Evolutionary conservation across 2,113 vertebrate species (phyloP).

Genomic region (Leucosticte australis): DNA sequence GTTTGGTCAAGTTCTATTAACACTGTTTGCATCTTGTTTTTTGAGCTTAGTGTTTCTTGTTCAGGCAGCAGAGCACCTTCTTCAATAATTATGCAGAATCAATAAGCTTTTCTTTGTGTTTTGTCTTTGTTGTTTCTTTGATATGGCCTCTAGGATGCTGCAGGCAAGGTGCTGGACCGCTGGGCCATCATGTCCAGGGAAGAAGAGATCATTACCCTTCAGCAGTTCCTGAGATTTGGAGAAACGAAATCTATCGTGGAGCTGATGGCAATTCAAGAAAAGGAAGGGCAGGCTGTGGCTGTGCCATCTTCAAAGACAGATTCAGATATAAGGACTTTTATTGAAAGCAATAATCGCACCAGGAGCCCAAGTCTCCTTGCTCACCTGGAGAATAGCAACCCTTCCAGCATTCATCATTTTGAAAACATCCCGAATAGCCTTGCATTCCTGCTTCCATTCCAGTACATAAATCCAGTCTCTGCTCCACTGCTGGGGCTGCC

Average conservation of each 20-base stretch:
- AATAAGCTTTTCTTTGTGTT: constrained; percentile 88
- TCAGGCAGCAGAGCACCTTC: constrained; percentile 73
- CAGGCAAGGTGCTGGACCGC: constrained; percentile 99
- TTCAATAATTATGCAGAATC: constrained; percentile 87
- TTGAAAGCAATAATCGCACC: constrained; percentile 98
- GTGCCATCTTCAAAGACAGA: constrained; percentile 97
- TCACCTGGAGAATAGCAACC: constrained; percentile 95
- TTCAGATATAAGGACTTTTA: constrained; percentile 98
- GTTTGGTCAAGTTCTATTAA: constrained; percentile 59
- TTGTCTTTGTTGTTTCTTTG: constrained; percentile 89
- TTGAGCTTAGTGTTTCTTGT: constrained; percentile 73
- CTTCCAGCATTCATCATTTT: constrained; percentile 98
- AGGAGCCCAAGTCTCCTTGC: constrained; percentile 95
- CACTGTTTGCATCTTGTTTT: constrained; percentile 69
- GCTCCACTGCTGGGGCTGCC: constrained; percentile 94
- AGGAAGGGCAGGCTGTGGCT: constrained; percentile 97
- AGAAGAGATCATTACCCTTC: constrained; percentile 99
- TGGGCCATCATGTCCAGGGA: constrained; percentile 99
- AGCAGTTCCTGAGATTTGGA: constrained; percentile 98
- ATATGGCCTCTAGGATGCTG: constrained; percentile 93
- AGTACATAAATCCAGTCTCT: constrained; percentile 97
- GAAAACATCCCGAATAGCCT: constrained; percentile 99
- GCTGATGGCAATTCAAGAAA: constrained; percentile 99
- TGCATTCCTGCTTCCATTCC: constrained; percentile 96
- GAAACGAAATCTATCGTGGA: constrained; percentile 99